Percentiles rank a stretch among this genome's conserved stretches.
Conservation (phyloP, 2,113 vertebrate species). For the Callipepla squamata region DNA sequence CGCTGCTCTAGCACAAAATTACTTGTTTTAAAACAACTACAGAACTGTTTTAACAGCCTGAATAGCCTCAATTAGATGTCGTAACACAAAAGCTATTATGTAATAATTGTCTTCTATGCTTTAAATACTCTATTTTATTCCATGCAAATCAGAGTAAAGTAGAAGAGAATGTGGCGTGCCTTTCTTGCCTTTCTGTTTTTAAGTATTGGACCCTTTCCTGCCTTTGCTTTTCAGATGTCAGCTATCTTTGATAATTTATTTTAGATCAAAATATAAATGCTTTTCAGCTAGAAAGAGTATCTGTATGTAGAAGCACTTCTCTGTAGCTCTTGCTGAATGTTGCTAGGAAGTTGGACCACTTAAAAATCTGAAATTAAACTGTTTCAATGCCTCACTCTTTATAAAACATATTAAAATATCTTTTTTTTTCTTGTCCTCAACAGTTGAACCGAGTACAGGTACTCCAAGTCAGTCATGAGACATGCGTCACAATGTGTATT, state of each 20-base stretch:
- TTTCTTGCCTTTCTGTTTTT: neutral
- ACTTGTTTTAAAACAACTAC: accelerated
- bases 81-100: neutral
- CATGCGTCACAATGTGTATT: neutral
- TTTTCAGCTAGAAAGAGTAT: neutral
- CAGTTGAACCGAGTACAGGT: neutral
- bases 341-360: neutral
- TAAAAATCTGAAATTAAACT: neutral
- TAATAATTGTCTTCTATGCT: neutral
- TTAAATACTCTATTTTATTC: neutral
- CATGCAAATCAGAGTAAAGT: neutral
- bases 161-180: neutral
- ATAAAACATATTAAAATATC: neutral
- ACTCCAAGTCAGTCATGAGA: neutral
- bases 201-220: neutral
- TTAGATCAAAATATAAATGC: neutral
- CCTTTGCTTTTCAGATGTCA: neutral
- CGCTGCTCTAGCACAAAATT: neutral
- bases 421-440: neutral
- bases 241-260: neutral
- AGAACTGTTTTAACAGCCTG: neutral
- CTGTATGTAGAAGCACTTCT: neutral
- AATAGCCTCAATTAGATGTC: neutral
- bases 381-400: neutral
- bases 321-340: neutral